Base-by-base conservation (phyloP, 2,888 invertebrate species). In the Holacanthella duospinosa region DNA sequence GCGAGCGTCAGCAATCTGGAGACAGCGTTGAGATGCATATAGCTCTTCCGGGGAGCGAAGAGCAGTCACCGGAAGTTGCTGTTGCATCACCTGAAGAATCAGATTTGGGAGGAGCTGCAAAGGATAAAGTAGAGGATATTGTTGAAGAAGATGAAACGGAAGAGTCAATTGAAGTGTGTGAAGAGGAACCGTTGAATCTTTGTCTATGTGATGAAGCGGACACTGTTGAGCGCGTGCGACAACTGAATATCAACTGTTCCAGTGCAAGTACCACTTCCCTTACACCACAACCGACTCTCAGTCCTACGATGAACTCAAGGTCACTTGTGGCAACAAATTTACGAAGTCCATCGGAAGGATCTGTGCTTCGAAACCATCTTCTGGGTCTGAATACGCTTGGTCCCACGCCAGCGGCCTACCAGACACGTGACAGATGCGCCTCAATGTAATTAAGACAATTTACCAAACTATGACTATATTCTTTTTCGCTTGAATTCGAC, bases 1-100 rank as follows among this genome's bases (percentile, higher is more conserved):
- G 60, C 28, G 62, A 65, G 19, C 25, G 62, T 55, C 59, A 43
- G 26, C n/a, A 43, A 2, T 43, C 59, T 25, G 59, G 43, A 16
- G 59, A 59, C n/a, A 55, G 26, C 26, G 48, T 21, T 21, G 48
- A 21, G 21, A 21, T 21, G 19, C 21, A 9, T 4, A 21, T 21
- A 21, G 16, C 6, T 9, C 9, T 4, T 4, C 4, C 48, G 19
- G 12, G 24, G 43, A 59, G 43, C 26, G 59, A 26, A 2, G 29
- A 56, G 24, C 19, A 27, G 19, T 28, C n/a, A 21, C 9, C 27
- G 16, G 27, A 28, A 19, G n/a, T 19, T 19, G 24, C 28, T 28
- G n/a, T 29, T 56, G 27, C 28, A 12, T 24, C 48, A 21, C 19
- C 19, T 21, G 6, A 16, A 25, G 25, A 26, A 25, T 28, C 55